A percentile compares a stretch with the other conserved stretches of the same genome.
These are phyloP conservation scores for Planococcus citri DNA, from an alignment of 1,140 invertebrate genomes.

Conservation along the genomic window DNA sequence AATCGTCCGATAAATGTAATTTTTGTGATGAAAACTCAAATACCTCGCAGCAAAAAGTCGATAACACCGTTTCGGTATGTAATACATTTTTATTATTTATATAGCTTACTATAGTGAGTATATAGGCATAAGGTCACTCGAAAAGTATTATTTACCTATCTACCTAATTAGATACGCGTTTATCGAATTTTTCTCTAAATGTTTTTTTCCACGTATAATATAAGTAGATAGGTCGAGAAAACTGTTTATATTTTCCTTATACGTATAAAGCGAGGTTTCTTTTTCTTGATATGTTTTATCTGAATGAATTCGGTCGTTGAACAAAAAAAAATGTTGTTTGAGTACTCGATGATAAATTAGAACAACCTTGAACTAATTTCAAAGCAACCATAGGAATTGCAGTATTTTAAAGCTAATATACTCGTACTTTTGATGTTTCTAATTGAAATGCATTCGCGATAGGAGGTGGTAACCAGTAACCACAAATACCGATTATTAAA, in stretches of 20 bases:
- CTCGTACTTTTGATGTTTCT: not conserved
- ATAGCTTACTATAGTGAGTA: too few relatives aligned
- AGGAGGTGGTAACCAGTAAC: not conserved
- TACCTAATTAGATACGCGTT: too few relatives aligned
- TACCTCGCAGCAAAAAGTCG: constrained; percentile 17
- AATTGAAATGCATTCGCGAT: not conserved
- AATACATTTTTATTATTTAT: not conserved
- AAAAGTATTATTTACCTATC: too few relatives aligned
- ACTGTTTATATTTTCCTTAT: not conserved
- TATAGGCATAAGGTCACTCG: too few relatives aligned
- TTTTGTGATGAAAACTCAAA: constrained; percentile 24
- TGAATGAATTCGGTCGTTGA: not conserved
- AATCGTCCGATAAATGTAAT: constrained; percentile 25
- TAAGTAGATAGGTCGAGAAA: too few relatives aligned
- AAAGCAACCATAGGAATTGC: not conserved
- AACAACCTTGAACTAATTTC: constrained; percentile 3
- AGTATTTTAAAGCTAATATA: not conserved
- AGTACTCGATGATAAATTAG: not conserved
- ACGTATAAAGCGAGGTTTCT: not conserved
- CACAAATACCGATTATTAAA: not conserved
- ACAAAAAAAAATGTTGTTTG: not conserved
- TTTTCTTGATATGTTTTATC: not conserved
- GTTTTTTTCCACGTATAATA: too few relatives aligned
- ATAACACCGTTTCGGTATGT: constrained; percentile 15
- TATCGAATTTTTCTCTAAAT: too few relatives aligned